phyloP scores from a whole-genome alignment of 2,113 vertebrate genomes.

The Semicossyphus pulcher region DNA sequence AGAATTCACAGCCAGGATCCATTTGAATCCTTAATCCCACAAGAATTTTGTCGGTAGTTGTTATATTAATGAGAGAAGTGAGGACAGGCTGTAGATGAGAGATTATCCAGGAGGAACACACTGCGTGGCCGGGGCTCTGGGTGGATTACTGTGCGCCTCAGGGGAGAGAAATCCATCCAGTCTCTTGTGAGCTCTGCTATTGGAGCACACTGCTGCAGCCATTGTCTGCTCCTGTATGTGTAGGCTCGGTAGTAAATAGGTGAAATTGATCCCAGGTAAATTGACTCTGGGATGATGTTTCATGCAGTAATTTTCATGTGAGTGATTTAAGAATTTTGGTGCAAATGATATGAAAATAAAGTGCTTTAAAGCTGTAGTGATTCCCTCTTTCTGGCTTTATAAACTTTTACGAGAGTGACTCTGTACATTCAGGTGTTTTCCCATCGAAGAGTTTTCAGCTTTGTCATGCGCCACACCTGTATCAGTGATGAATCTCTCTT shows the following conservation, averaged over 20 bases:
- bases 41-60: conserved; percentile 52
- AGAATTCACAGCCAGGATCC: conserved; percentile 53
- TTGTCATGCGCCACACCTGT: conserved; percentile 14
- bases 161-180: conserved; percentile 57
- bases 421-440: neutral
- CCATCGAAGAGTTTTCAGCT: neutral
- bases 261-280: conserved; percentile 56
- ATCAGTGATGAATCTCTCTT: conserved; percentile 24
- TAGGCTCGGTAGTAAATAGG: conserved; percentile 38
- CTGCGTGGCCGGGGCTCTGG: neutral
- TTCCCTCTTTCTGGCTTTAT: no score
- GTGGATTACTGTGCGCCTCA: conserved; percentile 16
- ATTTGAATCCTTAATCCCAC: conserved; percentile 36
- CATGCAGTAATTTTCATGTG: conserved; percentile 10
- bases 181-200: conserved; percentile 15
- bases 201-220: conserved; percentile 9
- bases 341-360: neutral
- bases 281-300: conserved; percentile 25
- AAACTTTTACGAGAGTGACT: neutral
- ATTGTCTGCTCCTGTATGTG: conserved; percentile 40
- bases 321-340: neutral
- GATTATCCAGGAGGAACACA: conserved; percentile 19
- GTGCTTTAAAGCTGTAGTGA: no score
- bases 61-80: conserved; percentile 41
- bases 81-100: conserved; percentile 27